phyloP scores from a whole-genome alignment of 2,797 vertebrate genomes.

The Meriones psammophilus region DNA sequence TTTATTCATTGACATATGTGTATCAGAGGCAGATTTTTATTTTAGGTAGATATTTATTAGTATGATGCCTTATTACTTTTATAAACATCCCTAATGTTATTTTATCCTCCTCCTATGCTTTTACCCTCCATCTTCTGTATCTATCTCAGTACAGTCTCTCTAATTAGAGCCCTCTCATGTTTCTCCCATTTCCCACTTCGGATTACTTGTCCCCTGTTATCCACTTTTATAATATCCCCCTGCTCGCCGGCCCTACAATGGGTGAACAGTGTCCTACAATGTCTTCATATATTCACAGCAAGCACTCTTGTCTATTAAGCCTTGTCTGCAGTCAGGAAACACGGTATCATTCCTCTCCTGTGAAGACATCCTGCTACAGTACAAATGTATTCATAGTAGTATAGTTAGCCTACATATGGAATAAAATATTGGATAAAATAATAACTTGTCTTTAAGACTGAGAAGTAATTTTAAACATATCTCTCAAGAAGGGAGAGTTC shows the following conservation, averaged over 20 bases:
- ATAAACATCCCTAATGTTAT: neutral
- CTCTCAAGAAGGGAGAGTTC: neutral
- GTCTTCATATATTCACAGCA: neutral
- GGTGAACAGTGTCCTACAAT: too few relatives aligned
- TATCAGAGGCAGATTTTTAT: neutral
- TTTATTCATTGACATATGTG: neutral
- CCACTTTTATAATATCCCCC: too few relatives aligned
- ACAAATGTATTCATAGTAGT: neutral
- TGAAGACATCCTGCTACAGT: neutral
- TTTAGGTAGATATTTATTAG: neutral
- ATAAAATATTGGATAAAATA: neutral
- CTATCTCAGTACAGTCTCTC: neutral
- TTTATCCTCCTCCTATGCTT: neutral
- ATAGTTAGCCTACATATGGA: neutral
- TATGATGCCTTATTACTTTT: neutral
- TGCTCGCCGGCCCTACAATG: too few relatives aligned
- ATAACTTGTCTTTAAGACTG: neutral
- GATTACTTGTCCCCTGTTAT: neutral
- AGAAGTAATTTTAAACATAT: neutral
- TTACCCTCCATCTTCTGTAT: neutral
- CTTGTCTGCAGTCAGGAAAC: neutral
- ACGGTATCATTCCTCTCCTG: neutral
- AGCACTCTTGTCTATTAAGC: neutral
- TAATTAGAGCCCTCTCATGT: neutral
- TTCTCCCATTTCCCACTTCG: neutral